These are phyloP conservation scores for Dipodomys ordii DNA, from an alignment of 2,113 vertebrate genomes.

Conservation along the genomic window DNA sequence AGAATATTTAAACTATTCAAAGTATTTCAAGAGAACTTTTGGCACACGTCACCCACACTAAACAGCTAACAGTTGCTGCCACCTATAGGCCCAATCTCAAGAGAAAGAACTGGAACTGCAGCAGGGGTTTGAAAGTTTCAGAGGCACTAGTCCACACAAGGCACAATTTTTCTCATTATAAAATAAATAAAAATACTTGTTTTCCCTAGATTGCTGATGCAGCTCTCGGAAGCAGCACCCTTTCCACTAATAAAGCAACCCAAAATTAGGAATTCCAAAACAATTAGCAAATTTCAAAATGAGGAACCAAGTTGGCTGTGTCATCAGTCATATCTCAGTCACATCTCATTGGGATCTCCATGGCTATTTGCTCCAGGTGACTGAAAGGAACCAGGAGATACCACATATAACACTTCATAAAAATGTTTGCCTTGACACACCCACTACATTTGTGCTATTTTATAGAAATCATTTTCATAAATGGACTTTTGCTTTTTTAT, in stretches of 20 bases:
- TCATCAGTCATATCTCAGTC: not conserved
- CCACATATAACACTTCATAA: not conserved
- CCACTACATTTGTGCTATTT: constrained; percentile 29
- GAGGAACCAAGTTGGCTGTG: not conserved
- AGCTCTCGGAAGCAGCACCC: not conserved
- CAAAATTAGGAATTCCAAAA: not conserved
- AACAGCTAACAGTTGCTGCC: constrained; percentile 84
- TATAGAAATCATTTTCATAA: constrained; percentile 22
- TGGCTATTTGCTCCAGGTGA: too few relatives aligned
- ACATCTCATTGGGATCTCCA: not conserved
- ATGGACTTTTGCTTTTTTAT: constrained; percentile 31
- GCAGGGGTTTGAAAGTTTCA: constrained; percentile 49
- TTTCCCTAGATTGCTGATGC: not conserved
- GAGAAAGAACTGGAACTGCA: constrained; percentile 55
- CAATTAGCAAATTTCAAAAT: not conserved
- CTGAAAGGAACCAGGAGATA: too few relatives aligned
- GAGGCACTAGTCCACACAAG: not conserved
- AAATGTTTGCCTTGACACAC: not conserved
- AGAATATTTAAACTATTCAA: constrained; percentile 80
- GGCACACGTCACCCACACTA: constrained; percentile 49
- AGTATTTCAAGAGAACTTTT: constrained; percentile 84
- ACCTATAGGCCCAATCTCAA: constrained; percentile 80
- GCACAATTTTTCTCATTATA: not conserved
- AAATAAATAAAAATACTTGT: not conserved
- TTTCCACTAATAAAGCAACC: not conserved